Conservation (phyloP, 2,888 invertebrate genomes). For the Leucophenga maculata region DNA sequence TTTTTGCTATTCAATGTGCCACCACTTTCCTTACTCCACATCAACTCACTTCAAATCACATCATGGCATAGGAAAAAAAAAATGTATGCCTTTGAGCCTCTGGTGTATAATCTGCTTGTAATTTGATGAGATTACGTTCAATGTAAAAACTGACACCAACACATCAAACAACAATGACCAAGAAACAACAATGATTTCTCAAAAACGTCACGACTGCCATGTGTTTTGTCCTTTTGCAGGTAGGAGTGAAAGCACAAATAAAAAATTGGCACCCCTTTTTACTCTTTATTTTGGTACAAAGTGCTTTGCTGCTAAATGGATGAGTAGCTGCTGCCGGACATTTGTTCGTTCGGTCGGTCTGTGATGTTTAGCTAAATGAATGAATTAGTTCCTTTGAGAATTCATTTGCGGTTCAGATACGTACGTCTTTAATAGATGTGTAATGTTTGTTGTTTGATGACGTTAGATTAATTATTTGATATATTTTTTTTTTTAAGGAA, state of each 20-base stretch:
- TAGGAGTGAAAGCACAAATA: neutral
- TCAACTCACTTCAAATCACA: no score
- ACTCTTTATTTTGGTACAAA: neutral
- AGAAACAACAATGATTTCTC: slow-evolving; percentile 33
- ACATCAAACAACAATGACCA: slow-evolving; percentile 48
- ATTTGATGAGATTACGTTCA: slow-evolving; percentile 53
- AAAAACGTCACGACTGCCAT: neutral
- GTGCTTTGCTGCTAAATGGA: slow-evolving; percentile 9
- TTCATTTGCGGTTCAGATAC: slow-evolving; percentile 20
- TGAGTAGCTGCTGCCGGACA: neutral
- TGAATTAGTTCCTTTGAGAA: slow-evolving; percentile 62
- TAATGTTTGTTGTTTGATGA: no score
- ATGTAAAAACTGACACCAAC: slow-evolving; percentile 46
- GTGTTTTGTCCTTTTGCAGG: slow-evolving; percentile 2
- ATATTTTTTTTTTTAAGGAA: no score
- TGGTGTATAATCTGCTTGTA: slow-evolving; percentile 61
- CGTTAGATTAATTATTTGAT: no score
- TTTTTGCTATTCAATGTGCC: no score
- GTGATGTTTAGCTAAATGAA: slow-evolving; percentile 53
- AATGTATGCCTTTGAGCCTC: slow-evolving; percentile 34
- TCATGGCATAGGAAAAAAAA: no score
- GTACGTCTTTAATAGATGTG: no score
- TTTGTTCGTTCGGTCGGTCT: no score
- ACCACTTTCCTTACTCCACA: no score
- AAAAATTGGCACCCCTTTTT: slow-evolving; percentile 4